Evolutionary conservation across 2,113 vertebrate species (phyloP), one percentile per base, ranked within the genome.

Genomic region (Neofelis nebulosa): DNA sequence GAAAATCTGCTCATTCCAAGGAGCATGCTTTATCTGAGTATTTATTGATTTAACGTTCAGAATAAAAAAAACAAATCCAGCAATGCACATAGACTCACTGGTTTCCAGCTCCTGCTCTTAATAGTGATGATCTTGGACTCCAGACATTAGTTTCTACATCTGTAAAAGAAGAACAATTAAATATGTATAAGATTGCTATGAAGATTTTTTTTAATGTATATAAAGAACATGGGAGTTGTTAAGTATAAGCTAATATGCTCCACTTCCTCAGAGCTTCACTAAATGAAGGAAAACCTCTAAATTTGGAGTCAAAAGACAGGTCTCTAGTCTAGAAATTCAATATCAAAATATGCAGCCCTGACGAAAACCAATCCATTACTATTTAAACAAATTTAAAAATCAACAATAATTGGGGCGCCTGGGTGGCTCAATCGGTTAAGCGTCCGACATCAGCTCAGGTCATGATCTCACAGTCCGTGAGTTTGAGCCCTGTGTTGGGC

Each of bases 311-410:
- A 87, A 87, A 38, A 66, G 14, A 57, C 66, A 81, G 14, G 18
- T 87, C 48, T 57, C 50, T 71, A 95, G 36, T 69, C 31, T 45
- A 86, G 76, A 52, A 96, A 76, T 81, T 69, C 73, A 94, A 96
- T 84, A 73, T 2, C 27, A 86, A 45, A 73, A 36, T 87, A 87
- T 7, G 48, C 63, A 66, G 11, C 23, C 52, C 82, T 74, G 63
- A 45, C 36, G 45, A 81, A 95, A 78, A 41, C 52, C 25, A 61
- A 91, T 36, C 7, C 18, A 66, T 71, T 48, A 74, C n/a, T 93
- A 52, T 82, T 94, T 86, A 96, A 96, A 66, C 33, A 93, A 95
- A 73, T 29, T 87, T 50, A n/a, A 95, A 97, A 92, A 52, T 50
- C 73, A 90, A 71, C 19, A 19, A 52, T 68, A 29, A 80, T 61